Conservation (phyloP, 2,888 invertebrate genomes). For the Chrysolina oricalcia region DNA sequence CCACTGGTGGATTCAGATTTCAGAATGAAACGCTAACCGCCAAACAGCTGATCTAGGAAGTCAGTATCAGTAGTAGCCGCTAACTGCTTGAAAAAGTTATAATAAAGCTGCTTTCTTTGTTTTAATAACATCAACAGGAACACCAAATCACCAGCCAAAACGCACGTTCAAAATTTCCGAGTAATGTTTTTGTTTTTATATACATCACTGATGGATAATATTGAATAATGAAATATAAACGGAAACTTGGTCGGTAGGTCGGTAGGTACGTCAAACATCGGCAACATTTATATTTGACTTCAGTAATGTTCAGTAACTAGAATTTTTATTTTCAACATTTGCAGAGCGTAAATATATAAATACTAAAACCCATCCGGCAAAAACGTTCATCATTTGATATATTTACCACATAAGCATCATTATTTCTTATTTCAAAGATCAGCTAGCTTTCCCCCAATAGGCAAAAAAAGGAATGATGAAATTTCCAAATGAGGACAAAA, state of each 20-base stretch:
- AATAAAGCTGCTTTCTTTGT: neutral
- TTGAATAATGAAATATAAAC: conserved; percentile 5
- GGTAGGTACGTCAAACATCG: conserved; percentile 4
- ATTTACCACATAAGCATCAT: neutral
- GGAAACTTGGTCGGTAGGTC: neutral
- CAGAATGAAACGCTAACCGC: neutral
- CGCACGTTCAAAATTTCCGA: conserved; percentile 4
- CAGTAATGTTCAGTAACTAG: conserved; percentile 32
- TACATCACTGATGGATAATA: neutral
- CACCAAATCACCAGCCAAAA: neutral
- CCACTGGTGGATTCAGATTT: neutral
- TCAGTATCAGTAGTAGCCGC: neutral
- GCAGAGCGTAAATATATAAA: neutral
- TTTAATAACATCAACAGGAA: conserved; percentile 3
- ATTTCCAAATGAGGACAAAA: neutral
- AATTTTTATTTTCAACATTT: conserved; percentile 1
- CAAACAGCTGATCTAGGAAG: conserved; percentile 10
- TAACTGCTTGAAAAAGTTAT: neutral
- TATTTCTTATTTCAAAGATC: conserved; percentile 22
- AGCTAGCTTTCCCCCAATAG: conserved; percentile 22
- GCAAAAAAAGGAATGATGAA: conserved; percentile 1
- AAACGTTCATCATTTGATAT: neutral
- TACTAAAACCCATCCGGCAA: neutral
- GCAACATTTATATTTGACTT: conserved; percentile 39
- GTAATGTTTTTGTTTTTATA: conserved; percentile 1